Conservation (phyloP, 2,113 vertebrate genomes). For the Mirounga angustirostris region DNA sequence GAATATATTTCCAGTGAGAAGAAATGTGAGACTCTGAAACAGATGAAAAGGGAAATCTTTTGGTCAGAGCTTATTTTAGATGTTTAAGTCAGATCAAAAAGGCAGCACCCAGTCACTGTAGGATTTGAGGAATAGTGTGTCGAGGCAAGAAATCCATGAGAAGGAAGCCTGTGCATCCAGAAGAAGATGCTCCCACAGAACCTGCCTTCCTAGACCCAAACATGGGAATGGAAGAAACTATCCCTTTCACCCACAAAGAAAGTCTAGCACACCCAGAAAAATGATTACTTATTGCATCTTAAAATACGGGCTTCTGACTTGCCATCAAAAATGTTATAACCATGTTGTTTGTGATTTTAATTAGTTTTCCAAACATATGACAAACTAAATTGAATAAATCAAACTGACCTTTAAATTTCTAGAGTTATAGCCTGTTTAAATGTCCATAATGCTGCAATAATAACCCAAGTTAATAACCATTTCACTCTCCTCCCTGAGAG, state of each 20-base stretch:
- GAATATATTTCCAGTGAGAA: constrained; percentile 15
- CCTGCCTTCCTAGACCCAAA: neutral
- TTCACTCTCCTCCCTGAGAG: constrained; percentile 74
- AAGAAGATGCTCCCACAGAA: neutral
- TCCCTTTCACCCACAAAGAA: neutral
- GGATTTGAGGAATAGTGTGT: neutral
- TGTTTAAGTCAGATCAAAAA: neutral
- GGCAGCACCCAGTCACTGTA: neutral
- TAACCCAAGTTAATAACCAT: constrained; percentile 85
- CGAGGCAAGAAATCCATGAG: neutral
- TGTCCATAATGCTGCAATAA: constrained; percentile 88
- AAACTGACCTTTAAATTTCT: constrained; percentile 89
- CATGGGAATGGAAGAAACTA: neutral
- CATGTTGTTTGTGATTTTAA: constrained; percentile 85
- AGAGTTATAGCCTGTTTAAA: constrained; percentile 88
- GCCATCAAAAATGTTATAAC: constrained; percentile 78
- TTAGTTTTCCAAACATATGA: constrained; percentile 88
- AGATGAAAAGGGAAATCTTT: neutral
- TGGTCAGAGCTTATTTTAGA: neutral
- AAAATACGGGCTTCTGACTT: constrained; percentile 69
- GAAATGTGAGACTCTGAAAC: neutral
- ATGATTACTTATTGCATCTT: neutral
- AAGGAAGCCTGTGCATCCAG: neutral
- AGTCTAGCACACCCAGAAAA: neutral
- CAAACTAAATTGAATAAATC: constrained; percentile 87